These are phyloP conservation scores for Montipora efflorescens DNA, from an alignment of 64 coral and sea anemone genomes.

Conservation along the genomic window DNA sequence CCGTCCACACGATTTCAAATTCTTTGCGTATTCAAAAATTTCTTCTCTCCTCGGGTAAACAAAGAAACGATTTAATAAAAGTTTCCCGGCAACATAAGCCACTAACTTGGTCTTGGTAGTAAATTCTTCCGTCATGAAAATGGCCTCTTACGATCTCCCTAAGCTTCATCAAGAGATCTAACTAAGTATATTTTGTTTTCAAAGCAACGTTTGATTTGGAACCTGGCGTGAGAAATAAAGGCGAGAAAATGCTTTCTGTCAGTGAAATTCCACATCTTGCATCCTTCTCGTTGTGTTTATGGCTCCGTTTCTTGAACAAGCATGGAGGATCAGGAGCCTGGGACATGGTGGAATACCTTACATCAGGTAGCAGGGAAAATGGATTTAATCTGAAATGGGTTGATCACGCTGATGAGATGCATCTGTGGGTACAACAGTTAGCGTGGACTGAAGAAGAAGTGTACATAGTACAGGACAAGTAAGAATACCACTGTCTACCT, in stretches of 20 bases:
- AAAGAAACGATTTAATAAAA: too few species aligned
- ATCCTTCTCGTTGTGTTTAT: not conserved
- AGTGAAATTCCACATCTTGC: not conserved
- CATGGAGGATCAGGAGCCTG: not conserved
- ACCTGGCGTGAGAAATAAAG: not conserved
- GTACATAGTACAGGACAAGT: not conserved
- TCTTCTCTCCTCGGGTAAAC: too few species aligned
- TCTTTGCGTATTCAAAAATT: too few species aligned
- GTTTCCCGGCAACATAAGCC: too few species aligned
- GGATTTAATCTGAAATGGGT: not conserved
- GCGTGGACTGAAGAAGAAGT: not conserved
- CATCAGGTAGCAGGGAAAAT: not conserved
- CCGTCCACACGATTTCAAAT: too few species aligned
- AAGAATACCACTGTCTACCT: not conserved
- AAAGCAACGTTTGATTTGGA: conserved; percentile 11
- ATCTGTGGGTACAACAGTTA: not conserved
- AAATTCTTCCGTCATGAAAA: too few species aligned
- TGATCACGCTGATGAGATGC: not conserved
- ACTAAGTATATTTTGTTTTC: not conserved
- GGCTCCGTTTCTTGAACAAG: not conserved
- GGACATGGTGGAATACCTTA: not conserved
- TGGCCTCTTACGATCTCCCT: too few species aligned
- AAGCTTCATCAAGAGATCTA: too few species aligned
- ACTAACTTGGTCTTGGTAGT: too few species aligned
- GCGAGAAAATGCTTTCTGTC: not conserved